Conservation (phyloP, 2,797 vertebrate genomes). For the Chiroxiphia lanceolata region DNA sequence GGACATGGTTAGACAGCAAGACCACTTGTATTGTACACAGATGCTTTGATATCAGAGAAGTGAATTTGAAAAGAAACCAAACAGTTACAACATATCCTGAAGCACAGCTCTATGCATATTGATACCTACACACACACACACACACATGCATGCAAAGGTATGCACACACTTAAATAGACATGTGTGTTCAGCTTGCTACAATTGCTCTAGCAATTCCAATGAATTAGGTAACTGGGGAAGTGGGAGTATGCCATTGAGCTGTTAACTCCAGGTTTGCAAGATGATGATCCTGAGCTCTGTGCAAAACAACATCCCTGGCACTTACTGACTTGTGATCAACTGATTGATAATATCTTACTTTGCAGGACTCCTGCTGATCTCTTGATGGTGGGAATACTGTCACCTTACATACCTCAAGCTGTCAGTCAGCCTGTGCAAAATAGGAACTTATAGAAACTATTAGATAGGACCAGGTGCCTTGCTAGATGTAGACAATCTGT, state of each 20-base stretch:
- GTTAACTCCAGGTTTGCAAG: not conserved
- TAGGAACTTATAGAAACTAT: not conserved
- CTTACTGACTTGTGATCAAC: not conserved
- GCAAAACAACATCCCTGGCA: not conserved
- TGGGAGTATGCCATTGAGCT: not conserved
- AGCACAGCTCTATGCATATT: not conserved
- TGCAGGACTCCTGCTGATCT: not conserved
- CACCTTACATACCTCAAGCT: not conserved
- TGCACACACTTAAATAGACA: not conserved
- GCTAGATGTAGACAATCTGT: not conserved
- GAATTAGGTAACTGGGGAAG: not conserved
- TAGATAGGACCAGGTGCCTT: not conserved
- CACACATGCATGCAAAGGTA: not conserved
- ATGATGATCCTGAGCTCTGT: not conserved
- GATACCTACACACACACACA: not conserved
- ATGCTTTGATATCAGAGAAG: not conserved
- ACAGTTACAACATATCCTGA: not conserved
- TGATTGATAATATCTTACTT: not conserved
- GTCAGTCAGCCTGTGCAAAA: not conserved
- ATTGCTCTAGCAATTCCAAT: not conserved
- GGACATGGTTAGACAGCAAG: not conserved
- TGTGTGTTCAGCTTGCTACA: not conserved
- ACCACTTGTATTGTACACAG: not conserved
- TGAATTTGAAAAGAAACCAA: rapidly evolving
- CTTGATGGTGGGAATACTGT: not conserved